Conservation (phyloP, 2,888 invertebrate species). For the Diloba caeruleocephala region DNA sequence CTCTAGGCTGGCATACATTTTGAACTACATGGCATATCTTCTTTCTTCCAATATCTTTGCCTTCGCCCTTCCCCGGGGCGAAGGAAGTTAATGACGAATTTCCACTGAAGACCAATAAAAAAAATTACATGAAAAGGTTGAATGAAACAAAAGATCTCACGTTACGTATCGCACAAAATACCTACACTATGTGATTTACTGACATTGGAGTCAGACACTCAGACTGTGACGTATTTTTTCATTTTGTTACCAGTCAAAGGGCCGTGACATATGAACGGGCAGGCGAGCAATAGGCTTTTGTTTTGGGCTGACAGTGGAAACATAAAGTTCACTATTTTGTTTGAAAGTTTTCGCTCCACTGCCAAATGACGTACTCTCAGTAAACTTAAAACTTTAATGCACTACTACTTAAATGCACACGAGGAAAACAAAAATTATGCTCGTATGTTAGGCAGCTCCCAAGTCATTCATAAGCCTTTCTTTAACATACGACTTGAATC, state of each 20-base stretch:
- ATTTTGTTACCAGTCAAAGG: slow-evolving; percentile 38
- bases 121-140: neutral
- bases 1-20: no score
- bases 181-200: slow-evolving; percentile 20
- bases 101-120: no score
- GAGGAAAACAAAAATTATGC: slow-evolving; percentile 4
- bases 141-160: slow-evolving; percentile 1
- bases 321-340: slow-evolving; percentile 35
- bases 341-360: slow-evolving; percentile 24
- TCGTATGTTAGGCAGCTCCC: no score
- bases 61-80: no score
- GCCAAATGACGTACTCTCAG: slow-evolving; percentile 19
- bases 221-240: slow-evolving; percentile 26
- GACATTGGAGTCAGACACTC: slow-evolving; percentile 17
- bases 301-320: slow-evolving; percentile 24
- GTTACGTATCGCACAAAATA: slow-evolving; percentile 2
- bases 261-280: slow-evolving; percentile 42
- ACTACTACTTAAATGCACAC: slow-evolving; percentile 21
- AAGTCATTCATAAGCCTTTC: no score
- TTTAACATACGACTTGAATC: no score
- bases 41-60: no score
- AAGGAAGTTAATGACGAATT: no score
- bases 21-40: no score
- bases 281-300: slow-evolving; percentile 33
- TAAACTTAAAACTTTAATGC: no score